Base-by-base conservation (phyloP, 2,797 vertebrate species). In the Epinephelus awoara region DNA sequence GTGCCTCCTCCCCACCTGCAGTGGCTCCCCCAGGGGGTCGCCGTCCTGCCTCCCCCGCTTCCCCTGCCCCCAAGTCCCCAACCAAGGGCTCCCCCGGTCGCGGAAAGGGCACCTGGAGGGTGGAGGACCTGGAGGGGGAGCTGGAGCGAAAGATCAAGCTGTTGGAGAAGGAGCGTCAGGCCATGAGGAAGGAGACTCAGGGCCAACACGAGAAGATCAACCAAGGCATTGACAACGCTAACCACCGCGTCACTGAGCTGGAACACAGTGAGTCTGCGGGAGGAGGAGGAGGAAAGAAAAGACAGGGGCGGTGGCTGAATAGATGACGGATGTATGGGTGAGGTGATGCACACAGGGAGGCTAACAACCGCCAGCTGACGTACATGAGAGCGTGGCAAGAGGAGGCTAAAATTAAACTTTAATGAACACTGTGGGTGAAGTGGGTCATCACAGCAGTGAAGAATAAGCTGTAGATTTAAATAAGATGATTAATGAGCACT, bases 101-200 rank as follows among this genome's bases (percentile, higher is more conserved):
- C 0, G 89, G 80, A 5, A 94, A 93, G 87, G 84, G 89, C 65
- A 85, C 91, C 67, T 94, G 93, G 93, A 93, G 89, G 64, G 95
- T 95, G 85, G 95, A 95, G 89, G 94, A 96, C 79, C 89, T 96
- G 69, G 95, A 95, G 73, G 94, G 94, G 2, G 94, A 95, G 83
- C 93, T 96, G 55, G 95, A 95, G 85, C 91, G 94, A 80, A 95
- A 96, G 89, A 95, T 95, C 61, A 94, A 94, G 84, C 92, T 94
- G 85, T 34, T 96, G 80, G 94, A 95, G 82, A 94, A 94, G 78
- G 95, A 95, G 89, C 93, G 95, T 6, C 94, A 94, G 80, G 89
- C 93, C 76, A 92, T 95, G 88, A 92, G 93, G 79, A 94, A 93
- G 78, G 95, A 95, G 87, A 95, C 92, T 0, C 91, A 95, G 29